Conservation (phyloP, 2,888 invertebrate genomes). For the Epinotia nisella region DNA sequence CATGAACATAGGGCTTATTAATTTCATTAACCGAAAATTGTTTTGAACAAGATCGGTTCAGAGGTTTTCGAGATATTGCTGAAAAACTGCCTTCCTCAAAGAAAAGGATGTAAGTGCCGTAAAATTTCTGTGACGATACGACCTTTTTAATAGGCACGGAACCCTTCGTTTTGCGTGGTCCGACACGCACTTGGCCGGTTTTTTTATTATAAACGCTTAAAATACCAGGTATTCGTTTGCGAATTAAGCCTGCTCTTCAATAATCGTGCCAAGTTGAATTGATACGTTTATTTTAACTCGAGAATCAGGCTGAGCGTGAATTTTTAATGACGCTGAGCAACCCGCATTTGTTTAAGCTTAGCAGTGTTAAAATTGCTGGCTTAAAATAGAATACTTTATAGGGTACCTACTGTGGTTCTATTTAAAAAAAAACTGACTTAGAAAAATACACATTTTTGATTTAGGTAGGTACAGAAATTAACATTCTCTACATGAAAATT, state of each 20-base stretch:
- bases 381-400: not conserved
- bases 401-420: not conserved
- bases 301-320: conserved; percentile 51
- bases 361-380: conserved; percentile 31
- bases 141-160: too few relatives aligned
- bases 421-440: not conserved
- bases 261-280: conserved; percentile 32
- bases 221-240: not conserved
- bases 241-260: conserved; percentile 7
- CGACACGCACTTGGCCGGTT: too few relatives aligned
- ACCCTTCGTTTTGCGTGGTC: too few relatives aligned
- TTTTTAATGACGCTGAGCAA: conserved; percentile 57
- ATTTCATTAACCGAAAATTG: too few relatives aligned
- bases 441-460: not conserved
- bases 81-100: too few relatives aligned
- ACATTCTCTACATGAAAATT: too few relatives aligned
- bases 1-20: too few relatives aligned
- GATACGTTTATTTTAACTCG: conserved; percentile 47
- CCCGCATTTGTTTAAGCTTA: conserved; percentile 51
- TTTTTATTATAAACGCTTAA: not conserved
- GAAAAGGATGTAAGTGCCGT: too few relatives aligned
- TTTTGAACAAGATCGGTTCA: too few relatives aligned
- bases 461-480: not conserved
- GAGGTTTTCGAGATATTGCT: too few relatives aligned
- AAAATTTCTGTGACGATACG: too few relatives aligned